These are phyloP conservation scores for Seriola dumerili DNA, from an alignment of 2,113 vertebrate species.

Conservation along the genomic window DNA sequence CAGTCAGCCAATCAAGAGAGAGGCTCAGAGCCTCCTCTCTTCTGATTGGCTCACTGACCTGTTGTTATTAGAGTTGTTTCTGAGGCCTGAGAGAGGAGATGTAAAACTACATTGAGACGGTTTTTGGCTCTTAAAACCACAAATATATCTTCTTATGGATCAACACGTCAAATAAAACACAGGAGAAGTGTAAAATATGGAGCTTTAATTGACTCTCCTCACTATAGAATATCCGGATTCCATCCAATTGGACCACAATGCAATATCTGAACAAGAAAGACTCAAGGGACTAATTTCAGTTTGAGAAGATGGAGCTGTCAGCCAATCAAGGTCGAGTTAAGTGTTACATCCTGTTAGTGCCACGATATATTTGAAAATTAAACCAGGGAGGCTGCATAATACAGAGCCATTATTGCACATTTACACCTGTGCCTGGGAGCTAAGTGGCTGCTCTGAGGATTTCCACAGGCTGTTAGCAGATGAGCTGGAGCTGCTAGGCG, in stretches of 20 bases:
- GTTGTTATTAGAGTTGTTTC: no score
- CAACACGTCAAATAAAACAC: no score
- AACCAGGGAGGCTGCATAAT: conserved; percentile 6
- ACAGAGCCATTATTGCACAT: conserved; percentile 26
- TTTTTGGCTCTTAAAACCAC: no score
- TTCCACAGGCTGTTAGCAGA: conserved; percentile 24
- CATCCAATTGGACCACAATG: background rate
- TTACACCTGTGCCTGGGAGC: conserved; percentile 41
- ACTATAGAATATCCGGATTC: background rate
- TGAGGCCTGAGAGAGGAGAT: no score
- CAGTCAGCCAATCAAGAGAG: no score
- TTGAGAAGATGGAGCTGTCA: conserved; percentile 5
- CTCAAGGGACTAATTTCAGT: background rate
- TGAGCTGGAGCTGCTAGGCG: conserved; percentile 41
- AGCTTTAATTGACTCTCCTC: no score
- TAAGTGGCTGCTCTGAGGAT: conserved; percentile 35
- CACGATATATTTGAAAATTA: conserved; percentile 10
- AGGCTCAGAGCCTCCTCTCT: no score
- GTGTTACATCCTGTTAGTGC: background rate
- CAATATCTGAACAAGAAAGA: background rate
- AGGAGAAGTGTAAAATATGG: no score
- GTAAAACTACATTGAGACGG: no score
- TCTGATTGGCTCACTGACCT: no score
- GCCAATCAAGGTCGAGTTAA: background rate
- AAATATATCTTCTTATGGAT: no score